Evolutionary conservation across 2,113 vertebrate species (phyloP), one percentile per base, ranked within the genome.

Genomic region (Cranoglanis bouderius): DNA sequence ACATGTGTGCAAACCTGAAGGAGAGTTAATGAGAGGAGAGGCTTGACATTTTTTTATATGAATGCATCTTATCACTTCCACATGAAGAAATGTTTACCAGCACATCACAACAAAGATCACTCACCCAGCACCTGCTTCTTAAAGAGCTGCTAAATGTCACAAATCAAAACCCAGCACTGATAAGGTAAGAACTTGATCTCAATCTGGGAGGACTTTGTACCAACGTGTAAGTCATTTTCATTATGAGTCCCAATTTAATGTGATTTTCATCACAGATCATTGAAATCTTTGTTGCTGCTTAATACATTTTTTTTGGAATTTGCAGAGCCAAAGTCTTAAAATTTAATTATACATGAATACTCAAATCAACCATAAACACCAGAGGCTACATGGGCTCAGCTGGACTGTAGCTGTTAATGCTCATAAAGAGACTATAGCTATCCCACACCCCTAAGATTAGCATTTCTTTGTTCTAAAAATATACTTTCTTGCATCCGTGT

Each of bases 81-180:
- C 93, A 90, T 93, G 90, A 92, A 93, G 93, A 93, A 94, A 93
- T 92, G 92, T 87, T 90, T 93, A 85, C 90, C 82, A 86, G 87
- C 88, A 81, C 88, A 85, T 84, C 89, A 83, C 38, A 38, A 21
- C 70, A 84, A 89, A 57, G 80, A 74, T 84, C 88, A 85, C 89
- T 90, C 72, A 87, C 81, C 90, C 85, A 90, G 84, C 83, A 82
- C 40, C 85, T 38, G 80, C 89, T 59, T 94, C 85, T 87, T 87
- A 93, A 94, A 94, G 91, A 93, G 90, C 92, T 94, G 82, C 88
- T 83, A 94, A 93, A 95, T 94, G 91, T 95, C 91, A 94, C 32
- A 89, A 61, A 90, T 90, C 86, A 75, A 91, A 89, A 92, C 80
- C 86, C 89, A 93, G 88, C 80, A 43, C 40, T 88, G 90, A 94